Percentiles rank a stretch among this genome's conserved stretches.
Evolutionary conservation across 2,888 invertebrate species (phyloP).

Genomic region (Leptogaster cylindrica): DNA sequence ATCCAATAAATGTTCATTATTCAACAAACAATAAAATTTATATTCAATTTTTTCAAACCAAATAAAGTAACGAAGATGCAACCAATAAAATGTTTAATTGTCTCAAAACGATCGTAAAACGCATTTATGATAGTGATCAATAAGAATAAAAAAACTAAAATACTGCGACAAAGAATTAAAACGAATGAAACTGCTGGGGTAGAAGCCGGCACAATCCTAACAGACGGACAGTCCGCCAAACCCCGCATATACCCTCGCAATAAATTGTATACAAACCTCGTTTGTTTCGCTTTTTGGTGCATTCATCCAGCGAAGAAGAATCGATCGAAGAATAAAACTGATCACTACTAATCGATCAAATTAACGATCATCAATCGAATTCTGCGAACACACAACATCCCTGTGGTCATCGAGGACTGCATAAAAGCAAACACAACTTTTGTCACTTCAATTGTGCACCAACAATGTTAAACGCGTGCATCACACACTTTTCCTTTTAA

Average conservation of each 20-base stretch:
- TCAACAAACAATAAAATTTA: not conserved
- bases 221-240: not conserved
- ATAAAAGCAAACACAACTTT: not conserved
- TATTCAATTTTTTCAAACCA: not conserved
- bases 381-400: not conserved
- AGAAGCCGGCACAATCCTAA: not conserved
- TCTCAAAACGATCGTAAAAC: constrained; percentile 27
- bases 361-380: constrained; percentile 20
- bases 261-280: constrained; percentile 30
- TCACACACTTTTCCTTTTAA: not conserved
- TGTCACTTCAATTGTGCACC: not conserved
- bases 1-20: too few species aligned
- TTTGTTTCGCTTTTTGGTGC: constrained; percentile 1
- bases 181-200: too few species aligned
- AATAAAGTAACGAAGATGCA: constrained; percentile 30
- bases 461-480: constrained; percentile 3
- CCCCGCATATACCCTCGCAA: not conserved
- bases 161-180: not conserved
- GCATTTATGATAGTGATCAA: constrained; percentile 19
- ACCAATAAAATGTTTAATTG: constrained; percentile 19
- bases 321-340: constrained; percentile 29
- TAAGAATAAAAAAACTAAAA: constrained; percentile 9
- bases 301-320: constrained; percentile 1
- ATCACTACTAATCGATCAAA: constrained; percentile 39
- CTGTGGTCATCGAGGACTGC: not conserved